Conservation (phyloP, 2,888 invertebrate species). For the Tenthredo notha region DNA sequence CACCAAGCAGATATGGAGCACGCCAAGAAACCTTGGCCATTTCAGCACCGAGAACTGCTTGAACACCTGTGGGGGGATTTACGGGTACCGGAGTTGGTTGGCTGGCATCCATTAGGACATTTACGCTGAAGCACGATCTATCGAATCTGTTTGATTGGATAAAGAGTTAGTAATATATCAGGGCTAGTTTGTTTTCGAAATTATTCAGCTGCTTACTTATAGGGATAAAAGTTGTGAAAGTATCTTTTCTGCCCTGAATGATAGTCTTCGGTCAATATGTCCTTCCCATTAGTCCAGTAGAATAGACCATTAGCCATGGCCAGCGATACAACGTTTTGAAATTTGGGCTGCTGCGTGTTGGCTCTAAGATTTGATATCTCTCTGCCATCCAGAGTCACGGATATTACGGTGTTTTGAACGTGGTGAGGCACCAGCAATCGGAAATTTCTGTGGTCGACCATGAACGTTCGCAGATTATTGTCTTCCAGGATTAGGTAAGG, state of each 20-base stretch:
- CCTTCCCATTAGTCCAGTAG: conserved; percentile 92
- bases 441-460: conserved; percentile 91
- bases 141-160: conserved; percentile 69
- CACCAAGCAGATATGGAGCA: conserved; percentile 87
- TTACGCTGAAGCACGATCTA: conserved; percentile 80
- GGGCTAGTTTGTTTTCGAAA: background rate
- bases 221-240: conserved; percentile 88
- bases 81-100: conserved; percentile 91
- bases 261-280: conserved; percentile 90
- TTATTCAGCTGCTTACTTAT: conserved; percentile 70
- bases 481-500: conserved; percentile 85
- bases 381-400: conserved; percentile 90
- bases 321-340: conserved; percentile 87
- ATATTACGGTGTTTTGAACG: conserved; percentile 87
- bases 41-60: conserved; percentile 89
- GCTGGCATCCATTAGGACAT: conserved; percentile 78
- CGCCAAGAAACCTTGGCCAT: conserved; percentile 91
- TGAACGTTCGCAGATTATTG: conserved; percentile 88
- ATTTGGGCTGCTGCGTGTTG: conserved; percentile 88
- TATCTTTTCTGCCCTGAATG: conserved; percentile 85
- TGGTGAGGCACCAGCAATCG: conserved; percentile 89
- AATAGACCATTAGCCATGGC: conserved; percentile 89
- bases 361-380: conserved; percentile 86
- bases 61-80: conserved; percentile 88
- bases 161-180: background rate